phyloP scores from a whole-genome alignment of 2,888 invertebrate species.

The Prenolepis imparis region DNA sequence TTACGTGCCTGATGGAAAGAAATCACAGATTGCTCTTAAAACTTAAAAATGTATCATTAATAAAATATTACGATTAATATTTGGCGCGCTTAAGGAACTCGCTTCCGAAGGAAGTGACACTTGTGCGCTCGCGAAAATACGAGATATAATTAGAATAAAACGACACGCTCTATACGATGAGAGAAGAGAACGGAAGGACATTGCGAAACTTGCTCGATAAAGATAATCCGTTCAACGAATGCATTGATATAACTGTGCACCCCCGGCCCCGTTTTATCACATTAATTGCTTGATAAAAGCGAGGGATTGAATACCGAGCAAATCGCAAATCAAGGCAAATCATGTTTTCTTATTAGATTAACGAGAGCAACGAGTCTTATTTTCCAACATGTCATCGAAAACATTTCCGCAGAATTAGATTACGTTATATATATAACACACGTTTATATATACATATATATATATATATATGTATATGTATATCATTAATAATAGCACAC shows the following conservation, averaged over 20 bases:
- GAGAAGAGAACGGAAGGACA: not conserved
- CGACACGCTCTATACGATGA: not conserved
- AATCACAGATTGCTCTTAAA: conserved; percentile 39
- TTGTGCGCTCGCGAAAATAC: not conserved
- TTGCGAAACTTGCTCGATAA: not conserved
- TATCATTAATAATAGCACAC: not conserved
- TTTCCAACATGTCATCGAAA: not conserved
- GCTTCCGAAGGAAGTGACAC: not conserved
- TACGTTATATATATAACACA: not conserved
- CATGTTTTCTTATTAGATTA: not conserved
- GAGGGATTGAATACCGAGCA: not conserved
- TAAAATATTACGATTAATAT: not conserved
- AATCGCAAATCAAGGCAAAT: not conserved
- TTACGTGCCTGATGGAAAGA: conserved; percentile 58
- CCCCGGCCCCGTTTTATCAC: not conserved
- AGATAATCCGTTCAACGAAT: conserved; percentile 17
- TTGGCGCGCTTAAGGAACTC: not conserved
- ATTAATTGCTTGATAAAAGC: not conserved
- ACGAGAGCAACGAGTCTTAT: not conserved
- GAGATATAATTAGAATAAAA: not conserved
- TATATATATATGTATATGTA: not conserved
- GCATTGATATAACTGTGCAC: conserved; percentile 8
- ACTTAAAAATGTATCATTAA: too few species aligned
- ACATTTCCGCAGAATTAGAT: not conserved
- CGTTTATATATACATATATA: too few species aligned